Conservation (phyloP, 2,888 invertebrate genomes). For the Drosophila fulvimacula region DNA sequence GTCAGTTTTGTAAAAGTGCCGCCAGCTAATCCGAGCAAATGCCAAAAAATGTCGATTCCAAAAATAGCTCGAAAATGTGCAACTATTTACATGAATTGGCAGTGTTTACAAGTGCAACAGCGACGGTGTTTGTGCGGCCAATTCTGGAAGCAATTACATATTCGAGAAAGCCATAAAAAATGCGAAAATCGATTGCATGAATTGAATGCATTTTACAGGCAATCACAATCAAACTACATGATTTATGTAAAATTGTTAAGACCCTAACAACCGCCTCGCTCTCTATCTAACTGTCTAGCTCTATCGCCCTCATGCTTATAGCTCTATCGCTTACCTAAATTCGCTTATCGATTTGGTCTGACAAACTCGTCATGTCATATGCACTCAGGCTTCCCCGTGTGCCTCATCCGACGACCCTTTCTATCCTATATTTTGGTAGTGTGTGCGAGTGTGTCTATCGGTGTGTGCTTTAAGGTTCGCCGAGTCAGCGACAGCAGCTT, state of each 20-base stretch:
- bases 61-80: slow-evolving; percentile 36
- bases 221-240: slow-evolving; percentile 70
- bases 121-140: not conserved
- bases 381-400: slow-evolving; percentile 16
- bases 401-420: slow-evolving; percentile 33
- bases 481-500: slow-evolving; percentile 35
- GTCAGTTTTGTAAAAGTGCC: slow-evolving; percentile 12
- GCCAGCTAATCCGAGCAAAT: slow-evolving; percentile 32
- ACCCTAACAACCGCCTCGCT: not conserved
- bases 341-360: slow-evolving; percentile 50
- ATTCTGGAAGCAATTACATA: slow-evolving; percentile 16
- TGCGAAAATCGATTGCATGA: slow-evolving; percentile 68
- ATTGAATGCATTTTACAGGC: slow-evolving; percentile 62
- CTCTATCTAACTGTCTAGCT: not conserved
- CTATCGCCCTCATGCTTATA: not conserved
- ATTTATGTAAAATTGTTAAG: slow-evolving; percentile 61
- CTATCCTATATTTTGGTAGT: not conserved
- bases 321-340: slow-evolving; percentile 29
- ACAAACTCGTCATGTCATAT: slow-evolving; percentile 43
- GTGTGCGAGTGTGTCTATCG: slow-evolving; percentile 8
- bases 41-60: slow-evolving; percentile 25
- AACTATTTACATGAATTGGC: slow-evolving; percentile 23
- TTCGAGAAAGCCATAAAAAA: slow-evolving; percentile 59
- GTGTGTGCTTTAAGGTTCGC: slow-evolving; percentile 33
- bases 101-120: slow-evolving; percentile 29